Evolutionary conservation across 2,888 invertebrate species (phyloP), one percentile per base, ranked within the genome.

Genomic region (Nomada hirtipes): DNA sequence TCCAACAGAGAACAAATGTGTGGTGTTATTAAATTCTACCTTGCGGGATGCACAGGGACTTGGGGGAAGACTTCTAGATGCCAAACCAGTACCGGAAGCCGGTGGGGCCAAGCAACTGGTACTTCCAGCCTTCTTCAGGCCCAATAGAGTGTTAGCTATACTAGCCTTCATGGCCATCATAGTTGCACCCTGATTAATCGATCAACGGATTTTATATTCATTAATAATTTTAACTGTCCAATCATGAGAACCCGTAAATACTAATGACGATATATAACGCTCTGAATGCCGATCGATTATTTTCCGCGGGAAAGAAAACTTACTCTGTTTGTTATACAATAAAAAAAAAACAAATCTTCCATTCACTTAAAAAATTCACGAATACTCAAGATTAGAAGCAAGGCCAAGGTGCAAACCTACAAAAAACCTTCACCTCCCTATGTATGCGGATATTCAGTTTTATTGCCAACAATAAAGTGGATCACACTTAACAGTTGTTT

Each of bases 101-200:
- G 96, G 96, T 91, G 96, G 96, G 65, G 96, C 95, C 86, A 97
- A 94, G 92, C 95, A 96, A 92, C 96, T 96, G 65, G 96, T 96
- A 86, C 96, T 96, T 92, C 96, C 96, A 73, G 96, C 96, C 87
- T 97, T 95, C 93, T 96, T 96, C 88, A 97, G 94, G 85, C 95
- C 95, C 93, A 95, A 94, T 59, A 93, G 91, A 82, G 93, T 93
- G 90, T 93, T 93, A 89, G 93, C 92, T 91, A 93, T 92, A 94
- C 94, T 90, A 92, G 94, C 94, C 91, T 92, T 93, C 92, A 94
- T 86, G 87, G 93, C 93, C 93, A 92, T 92, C 93, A 93, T 93
- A 90, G 92, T 91, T 87, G 92, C 91, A 73, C 93, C 93, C 93
- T 94, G 91, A 91, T 93, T 88, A 88, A 91, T 91, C 87, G 86